These are phyloP conservation scores for Parnassius apollo DNA, from an alignment of 2,888 invertebrate genomes.

Conservation along the genomic window DNA sequence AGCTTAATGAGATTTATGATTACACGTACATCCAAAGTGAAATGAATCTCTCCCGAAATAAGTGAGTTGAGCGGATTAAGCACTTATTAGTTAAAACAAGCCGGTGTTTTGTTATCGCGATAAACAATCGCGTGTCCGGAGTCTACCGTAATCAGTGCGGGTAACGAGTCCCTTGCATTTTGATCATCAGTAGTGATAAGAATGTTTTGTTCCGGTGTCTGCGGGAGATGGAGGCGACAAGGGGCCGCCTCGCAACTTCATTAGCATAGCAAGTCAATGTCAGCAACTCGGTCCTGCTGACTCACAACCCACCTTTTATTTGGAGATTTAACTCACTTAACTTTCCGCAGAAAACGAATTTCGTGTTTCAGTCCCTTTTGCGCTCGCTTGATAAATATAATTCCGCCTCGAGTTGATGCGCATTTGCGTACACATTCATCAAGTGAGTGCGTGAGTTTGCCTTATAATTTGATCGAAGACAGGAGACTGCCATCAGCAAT, in stretches of 20 bases:
- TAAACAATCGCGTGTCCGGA: constrained; percentile 61
- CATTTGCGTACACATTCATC: constrained; percentile 44
- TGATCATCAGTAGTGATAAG: constrained; percentile 66
- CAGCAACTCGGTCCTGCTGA: constrained; percentile 59
- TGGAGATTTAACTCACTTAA: constrained; percentile 76
- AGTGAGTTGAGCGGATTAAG: constrained; percentile 33
- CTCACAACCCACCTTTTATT: constrained; percentile 71
- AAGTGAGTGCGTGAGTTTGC: constrained; percentile 47
- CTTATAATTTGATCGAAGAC: constrained; percentile 75
- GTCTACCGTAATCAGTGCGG: constrained; percentile 58
- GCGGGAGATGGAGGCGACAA: constrained; percentile 30
- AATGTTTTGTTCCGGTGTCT: constrained; percentile 45
- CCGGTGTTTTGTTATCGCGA: constrained; percentile 45
- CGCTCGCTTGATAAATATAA: constrained; percentile 41
- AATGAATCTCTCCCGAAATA: constrained; percentile 31
- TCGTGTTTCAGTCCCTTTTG: constrained; percentile 45
- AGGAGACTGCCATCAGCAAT: constrained; percentile 59
- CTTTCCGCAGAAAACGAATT: constrained; percentile 66
- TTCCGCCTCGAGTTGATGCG: constrained; percentile 44
- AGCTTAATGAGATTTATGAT: constrained; percentile 28
- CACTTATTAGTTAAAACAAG: constrained; percentile 43
- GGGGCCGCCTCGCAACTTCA: constrained; percentile 51
- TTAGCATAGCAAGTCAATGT: constrained; percentile 60
- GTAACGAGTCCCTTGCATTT: constrained; percentile 54
- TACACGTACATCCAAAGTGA: constrained; percentile 21